Evolutionary conservation across 2,113 vertebrate species (phyloP), one percentile per base, ranked within the genome.

Genomic region (Hyaena hyaena): DNA sequence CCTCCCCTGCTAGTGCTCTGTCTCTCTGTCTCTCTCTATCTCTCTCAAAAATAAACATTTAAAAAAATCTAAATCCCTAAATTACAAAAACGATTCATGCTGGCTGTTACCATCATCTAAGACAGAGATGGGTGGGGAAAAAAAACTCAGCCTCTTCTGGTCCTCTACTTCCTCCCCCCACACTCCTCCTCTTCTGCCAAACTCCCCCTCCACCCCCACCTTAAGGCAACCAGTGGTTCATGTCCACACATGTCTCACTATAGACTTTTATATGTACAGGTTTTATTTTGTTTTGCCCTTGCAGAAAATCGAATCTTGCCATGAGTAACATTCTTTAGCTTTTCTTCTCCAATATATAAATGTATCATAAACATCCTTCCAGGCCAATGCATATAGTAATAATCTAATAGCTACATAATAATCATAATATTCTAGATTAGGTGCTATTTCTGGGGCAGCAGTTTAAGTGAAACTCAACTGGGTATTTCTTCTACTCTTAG

Each of bases 261-360:
- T 35, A 80, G 39, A 23, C 50, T 90, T 76, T 90, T 90, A 63
- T 83, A n/a, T 71, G 10, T 71, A 21, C 85, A 83, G n/a, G 43
- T 45, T 95, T 92, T 94, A 73, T 88, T 89, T 94, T 96, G 23
- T 84, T 66, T 93, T 93, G 76, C 23, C 74, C 48, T 74, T 92
- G 48, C 45, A 91, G n/a, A 96, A 88, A 94, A 69, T 68, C 21
- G 28, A 89, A 50, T 84, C 19, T 92, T 89, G 88, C 10, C 33
- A 17, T 58, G 86, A 96, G 53, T 39, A 92, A 28, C 71, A 90
- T 87, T 93, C 93, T 92, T 90, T 35, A 90, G 43, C 35, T 79
- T 86, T 82, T 21, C 33, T 94, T 83, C 39, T 74, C 61, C 39
- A 76, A 26, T 73, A 79, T 82, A 33, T 83, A 83, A 50, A 50